Evolutionary conservation across 2,113 vertebrate genomes (phyloP).

Genomic region (Marmota flaviventris): DNA sequence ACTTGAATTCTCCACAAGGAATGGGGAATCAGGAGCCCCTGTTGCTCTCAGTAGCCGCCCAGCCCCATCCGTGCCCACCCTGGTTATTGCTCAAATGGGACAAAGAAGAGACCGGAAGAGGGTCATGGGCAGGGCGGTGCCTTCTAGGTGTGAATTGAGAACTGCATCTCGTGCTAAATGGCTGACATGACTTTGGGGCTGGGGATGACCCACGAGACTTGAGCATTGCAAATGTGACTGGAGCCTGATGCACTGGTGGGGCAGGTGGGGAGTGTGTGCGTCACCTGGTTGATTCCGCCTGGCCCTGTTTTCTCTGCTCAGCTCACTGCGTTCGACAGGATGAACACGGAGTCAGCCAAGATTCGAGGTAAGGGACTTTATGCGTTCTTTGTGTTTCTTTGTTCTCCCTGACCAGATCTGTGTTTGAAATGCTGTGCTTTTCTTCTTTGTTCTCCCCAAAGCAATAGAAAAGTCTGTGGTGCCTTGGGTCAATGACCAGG

Average conservation of each 20-base stretch:
- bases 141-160: neutral
- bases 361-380: conserved; percentile 93
- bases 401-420: neutral
- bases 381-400: neutral
- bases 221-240: neutral
- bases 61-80: neutral
- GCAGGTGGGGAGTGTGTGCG: neutral
- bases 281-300: neutral
- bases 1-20: neutral
- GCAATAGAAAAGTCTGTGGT: conserved; percentile 97
- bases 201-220: neutral
- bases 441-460: conserved; percentile 79
- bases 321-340: conserved; percentile 97
- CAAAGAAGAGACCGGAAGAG: neutral
- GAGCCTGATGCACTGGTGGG: neutral
- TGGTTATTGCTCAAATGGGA: neutral
- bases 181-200: neutral
- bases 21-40: neutral
- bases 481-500: conserved; percentile 97
- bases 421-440: accelerated
- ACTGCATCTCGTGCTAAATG: neutral
- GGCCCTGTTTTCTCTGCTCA: conserved; percentile 83
- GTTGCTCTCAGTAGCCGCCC: neutral
- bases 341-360: conserved; percentile 93
- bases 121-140: neutral